A percentile compares a stretch with the other conserved stretches of the same genome.
Conservation (phyloP, 2,888 invertebrate genomes). For the Hypercompe scribonia region DNA sequence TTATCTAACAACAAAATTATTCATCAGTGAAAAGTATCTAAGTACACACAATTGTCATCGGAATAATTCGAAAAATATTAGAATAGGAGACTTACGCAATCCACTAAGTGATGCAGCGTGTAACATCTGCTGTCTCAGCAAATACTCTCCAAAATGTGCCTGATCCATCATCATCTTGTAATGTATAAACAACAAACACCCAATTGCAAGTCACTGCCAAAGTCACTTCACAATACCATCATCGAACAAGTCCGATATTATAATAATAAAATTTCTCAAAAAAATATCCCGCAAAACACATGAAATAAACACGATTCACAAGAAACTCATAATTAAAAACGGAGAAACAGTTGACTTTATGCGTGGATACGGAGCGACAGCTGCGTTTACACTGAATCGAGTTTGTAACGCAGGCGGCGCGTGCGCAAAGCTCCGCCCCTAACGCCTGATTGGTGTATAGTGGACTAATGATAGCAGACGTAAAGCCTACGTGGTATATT, state of each 20-base stretch:
- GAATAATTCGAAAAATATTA: neutral
- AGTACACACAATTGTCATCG: neutral
- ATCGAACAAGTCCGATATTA: constrained; percentile 52
- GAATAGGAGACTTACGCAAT: constrained; percentile 71
- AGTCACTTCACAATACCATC: constrained; percentile 79
- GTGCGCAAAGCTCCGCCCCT: constrained; percentile 77
- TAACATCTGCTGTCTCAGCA: constrained; percentile 83
- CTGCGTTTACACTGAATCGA: constrained; percentile 78
- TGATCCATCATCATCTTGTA: constrained; percentile 84
- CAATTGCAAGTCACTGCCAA: constrained; percentile 55
- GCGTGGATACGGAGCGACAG: constrained; percentile 75
- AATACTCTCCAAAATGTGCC: constrained; percentile 82
- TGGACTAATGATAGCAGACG: constrained; percentile 69
- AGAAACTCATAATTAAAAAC: constrained; percentile 75
- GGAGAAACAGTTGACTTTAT: constrained; percentile 47
- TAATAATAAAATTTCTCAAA: constrained; percentile 44
- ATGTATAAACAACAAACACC: constrained; percentile 47
- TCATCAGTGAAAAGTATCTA: neutral
- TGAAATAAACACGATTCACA: constrained; percentile 60
- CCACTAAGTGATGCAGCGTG: constrained; percentile 81
- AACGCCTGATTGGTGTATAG: constrained; percentile 64
- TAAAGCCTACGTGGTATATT: constrained; percentile 64
- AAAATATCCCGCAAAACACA: constrained; percentile 50
- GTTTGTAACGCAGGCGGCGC: constrained; percentile 74
- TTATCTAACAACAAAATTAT: neutral